phyloP scores from a whole-genome alignment of 2,113 vertebrate species.

The Xyliphius kryptos region DNA sequence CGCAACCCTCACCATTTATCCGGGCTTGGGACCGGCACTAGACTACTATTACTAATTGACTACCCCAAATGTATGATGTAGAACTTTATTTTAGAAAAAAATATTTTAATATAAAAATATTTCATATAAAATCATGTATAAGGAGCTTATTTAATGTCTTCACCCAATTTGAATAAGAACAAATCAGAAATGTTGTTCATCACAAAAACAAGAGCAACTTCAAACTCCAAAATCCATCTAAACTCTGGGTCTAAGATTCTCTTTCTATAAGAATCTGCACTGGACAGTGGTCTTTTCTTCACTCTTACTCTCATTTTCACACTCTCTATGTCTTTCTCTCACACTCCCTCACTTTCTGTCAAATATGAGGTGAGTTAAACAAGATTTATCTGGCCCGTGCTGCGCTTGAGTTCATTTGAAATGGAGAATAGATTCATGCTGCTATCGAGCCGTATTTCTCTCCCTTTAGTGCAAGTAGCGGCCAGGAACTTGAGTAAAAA shows the following conservation, averaged over 20 bases:
- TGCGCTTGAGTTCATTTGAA: slow-evolving; percentile 38
- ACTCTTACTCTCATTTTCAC: slow-evolving; percentile 10
- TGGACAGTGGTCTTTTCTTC: not conserved
- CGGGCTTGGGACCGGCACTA: too few relatives aligned
- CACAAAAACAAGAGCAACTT: too few relatives aligned
- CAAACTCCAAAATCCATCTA: slow-evolving; percentile 5
- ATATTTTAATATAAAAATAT: too few relatives aligned
- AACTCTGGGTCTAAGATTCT: slow-evolving; percentile 18
- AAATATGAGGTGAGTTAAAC: slow-evolving; percentile 15
- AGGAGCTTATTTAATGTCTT: too few relatives aligned
- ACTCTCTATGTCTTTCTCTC: slow-evolving; percentile 5
- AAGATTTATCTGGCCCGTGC: slow-evolving; percentile 35
- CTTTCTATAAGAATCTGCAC: not conserved
- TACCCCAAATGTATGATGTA: too few relatives aligned
- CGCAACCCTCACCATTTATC: too few relatives aligned
- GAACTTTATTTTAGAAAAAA: too few relatives aligned
- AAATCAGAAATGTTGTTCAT: too few relatives aligned
- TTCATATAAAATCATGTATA: too few relatives aligned
- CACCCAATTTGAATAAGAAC: too few relatives aligned
- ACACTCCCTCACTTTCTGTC: slow-evolving; percentile 27
- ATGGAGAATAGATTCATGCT: slow-evolving; percentile 33
- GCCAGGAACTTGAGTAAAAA: slow-evolving; percentile 24
- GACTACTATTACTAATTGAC: too few relatives aligned
- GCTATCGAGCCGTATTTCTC: slow-evolving; percentile 34
- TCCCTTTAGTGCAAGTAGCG: slow-evolving; percentile 9